Percentiles rank a stretch among this genome's conserved stretches.
Conservation (phyloP, 2,113 vertebrate genomes). For the Stigmatopora argus region DNA sequence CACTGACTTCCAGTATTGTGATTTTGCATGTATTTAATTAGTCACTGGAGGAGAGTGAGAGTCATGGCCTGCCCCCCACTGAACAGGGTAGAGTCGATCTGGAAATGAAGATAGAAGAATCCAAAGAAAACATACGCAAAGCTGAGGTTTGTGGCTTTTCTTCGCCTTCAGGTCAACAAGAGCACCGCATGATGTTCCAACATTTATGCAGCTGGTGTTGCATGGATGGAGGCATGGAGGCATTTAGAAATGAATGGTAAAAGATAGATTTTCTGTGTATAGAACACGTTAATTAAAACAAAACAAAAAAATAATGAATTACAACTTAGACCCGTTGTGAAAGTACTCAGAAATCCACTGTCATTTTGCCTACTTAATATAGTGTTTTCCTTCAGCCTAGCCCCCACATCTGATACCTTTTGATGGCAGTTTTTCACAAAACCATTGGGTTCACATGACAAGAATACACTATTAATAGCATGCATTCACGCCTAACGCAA, state of each 20-base stretch:
- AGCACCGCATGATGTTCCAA: neutral
- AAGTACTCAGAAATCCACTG: too few species aligned
- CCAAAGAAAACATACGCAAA: conserved; percentile 91
- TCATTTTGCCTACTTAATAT: conserved; percentile 3
- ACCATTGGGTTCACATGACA: neutral
- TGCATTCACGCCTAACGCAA: conserved; percentile 12
- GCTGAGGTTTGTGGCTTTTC: conserved; percentile 75
- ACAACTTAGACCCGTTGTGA: neutral
- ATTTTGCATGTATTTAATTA: conserved; percentile 46
- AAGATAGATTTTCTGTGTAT: neutral
- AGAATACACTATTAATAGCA: conserved; percentile 1
- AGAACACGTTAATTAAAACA: neutral
- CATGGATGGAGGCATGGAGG: neutral
- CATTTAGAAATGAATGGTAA: neutral
- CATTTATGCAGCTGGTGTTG: conserved; percentile 1
- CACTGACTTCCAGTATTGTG: neutral
- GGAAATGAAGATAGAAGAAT: conserved; percentile 91
- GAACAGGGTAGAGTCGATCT: conserved; percentile 86
- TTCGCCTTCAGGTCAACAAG: neutral
- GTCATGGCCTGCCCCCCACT: conserved; percentile 77
- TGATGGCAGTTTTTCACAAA: conserved; percentile 35
- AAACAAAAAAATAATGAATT: neutral
- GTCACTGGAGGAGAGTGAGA: conserved; percentile 87
- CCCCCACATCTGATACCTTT: conserved; percentile 43
- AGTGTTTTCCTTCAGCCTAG: neutral